Evolutionary conservation across 2,797 vertebrate species (phyloP), one percentile per base, ranked within the genome.

Genomic region (Salarias fasciatus): DNA sequence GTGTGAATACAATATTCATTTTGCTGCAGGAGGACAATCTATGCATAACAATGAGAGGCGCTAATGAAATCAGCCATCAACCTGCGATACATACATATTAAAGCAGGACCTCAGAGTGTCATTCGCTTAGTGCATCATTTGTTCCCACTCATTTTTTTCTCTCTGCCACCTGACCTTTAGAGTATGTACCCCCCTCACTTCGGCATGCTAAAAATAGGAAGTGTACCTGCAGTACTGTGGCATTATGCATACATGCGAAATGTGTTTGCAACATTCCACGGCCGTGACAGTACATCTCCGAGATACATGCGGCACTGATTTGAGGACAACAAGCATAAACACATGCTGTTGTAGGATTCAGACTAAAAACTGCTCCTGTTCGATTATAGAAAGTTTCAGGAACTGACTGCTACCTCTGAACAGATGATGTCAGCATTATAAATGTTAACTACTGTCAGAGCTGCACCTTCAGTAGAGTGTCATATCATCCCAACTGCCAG

Each of bases 1-100:
- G 80, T 83, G 91, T 93, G 94, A 95, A 96, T 96, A 96, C 95
- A 95, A 96, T 95, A 97, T 96, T 96, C 95, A 95, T 98, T 98
- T 96, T 99, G 94, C 97, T 98, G 96, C 97, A 99, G 96, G 95
- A 98, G 96, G 95, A 98, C 96, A 96, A 94, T 94, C 96, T 94
- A 95, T 97, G 97, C 96, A 99, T 98, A 98, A 97, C 96, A 99
- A 98, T 99, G 96, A 98, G 96, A 94, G 93, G 92, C 92, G 92
- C 96, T 98, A 98, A 98, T 98, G 96, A 98, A 98, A 98, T 96
- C 96, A 97, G 94, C 95, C 94, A 97, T 97, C 96, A 98, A 95
- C 95, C 95, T 96, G 93, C 94, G 96, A 95, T 96, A 96, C 95
- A 95, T 95, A 96, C 95, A 95, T 96, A 97, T 95, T 96, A 97